These are phyloP conservation scores for Naja naja DNA, from an alignment of 2,113 vertebrate genomes.

Conservation along the genomic window DNA sequence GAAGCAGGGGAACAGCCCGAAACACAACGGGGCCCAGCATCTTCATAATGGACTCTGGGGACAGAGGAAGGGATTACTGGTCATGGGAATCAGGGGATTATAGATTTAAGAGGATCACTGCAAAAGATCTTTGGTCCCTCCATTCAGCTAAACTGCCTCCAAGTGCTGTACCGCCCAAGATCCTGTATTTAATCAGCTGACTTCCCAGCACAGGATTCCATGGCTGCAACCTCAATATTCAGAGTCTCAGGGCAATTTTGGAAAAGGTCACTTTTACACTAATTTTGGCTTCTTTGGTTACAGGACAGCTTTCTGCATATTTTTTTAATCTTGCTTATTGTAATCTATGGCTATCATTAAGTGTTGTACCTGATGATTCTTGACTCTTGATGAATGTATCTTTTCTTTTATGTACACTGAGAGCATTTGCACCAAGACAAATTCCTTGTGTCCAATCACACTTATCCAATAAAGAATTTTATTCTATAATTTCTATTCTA, in stretches of 20 bases:
- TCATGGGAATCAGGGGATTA: neutral
- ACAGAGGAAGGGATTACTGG: neutral
- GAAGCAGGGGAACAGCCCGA: conserved; percentile 17
- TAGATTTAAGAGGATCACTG: neutral
- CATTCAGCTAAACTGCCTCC: neutral
- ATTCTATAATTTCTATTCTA: no score
- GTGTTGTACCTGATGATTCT: no score
- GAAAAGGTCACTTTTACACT: neutral
- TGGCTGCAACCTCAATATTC: neutral
- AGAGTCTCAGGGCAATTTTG: neutral
- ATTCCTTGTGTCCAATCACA: no score
- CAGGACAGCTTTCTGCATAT: neutral
- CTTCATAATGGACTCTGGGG: conserved; percentile 61
- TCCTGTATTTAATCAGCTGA: neutral
- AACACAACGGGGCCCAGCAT: conserved; percentile 14
- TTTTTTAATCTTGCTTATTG: neutral
- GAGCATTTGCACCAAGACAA: no score
- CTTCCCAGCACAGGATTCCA: neutral
- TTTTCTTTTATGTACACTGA: no score
- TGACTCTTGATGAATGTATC: no score
- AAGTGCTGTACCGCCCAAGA: neutral
- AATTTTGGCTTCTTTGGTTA: neutral
- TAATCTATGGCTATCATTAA: no score
- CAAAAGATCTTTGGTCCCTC: neutral
- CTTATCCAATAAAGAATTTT: no score